Base-by-base conservation (phyloP, 1,140 invertebrate genomes). In the Drosophila elegans region DNA sequence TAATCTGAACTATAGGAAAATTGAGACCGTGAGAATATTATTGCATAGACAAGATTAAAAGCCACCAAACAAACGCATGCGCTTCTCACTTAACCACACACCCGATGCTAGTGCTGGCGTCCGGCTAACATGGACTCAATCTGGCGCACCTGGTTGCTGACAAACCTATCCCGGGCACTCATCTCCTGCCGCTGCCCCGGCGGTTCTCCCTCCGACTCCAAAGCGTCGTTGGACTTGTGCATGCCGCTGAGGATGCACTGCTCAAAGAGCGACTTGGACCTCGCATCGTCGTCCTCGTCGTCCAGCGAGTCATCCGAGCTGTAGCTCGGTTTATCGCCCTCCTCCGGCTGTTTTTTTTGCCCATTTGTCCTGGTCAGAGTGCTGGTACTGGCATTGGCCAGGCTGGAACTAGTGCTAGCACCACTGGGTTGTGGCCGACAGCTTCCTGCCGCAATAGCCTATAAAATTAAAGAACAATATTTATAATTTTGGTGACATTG, bases 261-360 rank as follows among this genome's bases (percentile, higher is more conserved):
- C 80, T 97, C 96, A 54, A 98, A 93, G n/a, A 98, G 93, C 51
- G 95, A 94, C 80, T 96, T 95, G 27, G 95, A 95, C 52, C 94
- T 93, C 1, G 85, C 85, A 16, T 95, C 95, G 4, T 95, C 95
- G 38, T 74, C 72, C 3, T 74, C 72, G 57, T 95, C 95, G 74
- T 95, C 94, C 0, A 95, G 95, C 0, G 95, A 96, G 88, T 94
- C 95, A 86, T 94, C 94, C 36, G 94, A 96, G 91, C 94, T 95
- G 39, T 95, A 96, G 71, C 94, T 95, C 77, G 94, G 94, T 13
- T 86, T 81, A 10, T 79, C 51, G 7, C 63, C 71, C 54, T 59
- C 44, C 54, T 73, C 63, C 39, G 61, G 52, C 32, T 71, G 69
- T 16, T 69, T 67, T 29, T 78, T 59, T 12, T 78, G 63, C 0